Evolutionary conservation across 2,888 invertebrate species (phyloP).

Genomic region (Tanaodytes sp.): DNA sequence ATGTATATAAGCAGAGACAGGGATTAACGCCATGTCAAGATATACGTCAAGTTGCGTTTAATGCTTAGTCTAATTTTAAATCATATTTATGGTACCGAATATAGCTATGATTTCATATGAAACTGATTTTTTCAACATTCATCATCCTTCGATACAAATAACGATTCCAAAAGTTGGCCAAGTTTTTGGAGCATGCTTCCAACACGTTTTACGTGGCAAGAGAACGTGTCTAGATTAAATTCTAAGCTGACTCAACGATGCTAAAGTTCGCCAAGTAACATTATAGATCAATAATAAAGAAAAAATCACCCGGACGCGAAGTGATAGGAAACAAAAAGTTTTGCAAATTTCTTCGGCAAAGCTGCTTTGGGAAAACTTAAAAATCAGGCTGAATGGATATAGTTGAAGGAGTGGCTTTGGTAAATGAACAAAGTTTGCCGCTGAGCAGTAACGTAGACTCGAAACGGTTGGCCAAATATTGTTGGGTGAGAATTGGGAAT

Average conservation of each 20-base stretch:
- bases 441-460: constrained; percentile 40
- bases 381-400: constrained; percentile 36
- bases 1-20: no score
- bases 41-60: no score
- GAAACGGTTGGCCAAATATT: constrained; percentile 16
- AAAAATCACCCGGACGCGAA: constrained; percentile 23
- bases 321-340: constrained; percentile 33
- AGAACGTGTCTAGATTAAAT: no score
- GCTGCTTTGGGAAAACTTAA: constrained; percentile 28
- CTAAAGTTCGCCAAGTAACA: constrained; percentile 37
- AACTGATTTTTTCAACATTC: constrained; percentile 27
- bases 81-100: no score
- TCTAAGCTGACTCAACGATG: constrained; percentile 48
- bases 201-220: constrained; percentile 33
- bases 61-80: no score
- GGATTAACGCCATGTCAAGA: no score
- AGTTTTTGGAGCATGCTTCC: constrained; percentile 34
- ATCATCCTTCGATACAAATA: constrained; percentile 29
- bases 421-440: constrained; percentile 41
- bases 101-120: no score
- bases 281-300: constrained; percentile 47
- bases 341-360: constrained; percentile 40
- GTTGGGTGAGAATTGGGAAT: no score
- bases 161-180: constrained; percentile 32
- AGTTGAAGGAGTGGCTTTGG: constrained; percentile 31